phyloP scores from a whole-genome alignment of 2,113 vertebrate genomes.

The Nesogale talazaci region DNA sequence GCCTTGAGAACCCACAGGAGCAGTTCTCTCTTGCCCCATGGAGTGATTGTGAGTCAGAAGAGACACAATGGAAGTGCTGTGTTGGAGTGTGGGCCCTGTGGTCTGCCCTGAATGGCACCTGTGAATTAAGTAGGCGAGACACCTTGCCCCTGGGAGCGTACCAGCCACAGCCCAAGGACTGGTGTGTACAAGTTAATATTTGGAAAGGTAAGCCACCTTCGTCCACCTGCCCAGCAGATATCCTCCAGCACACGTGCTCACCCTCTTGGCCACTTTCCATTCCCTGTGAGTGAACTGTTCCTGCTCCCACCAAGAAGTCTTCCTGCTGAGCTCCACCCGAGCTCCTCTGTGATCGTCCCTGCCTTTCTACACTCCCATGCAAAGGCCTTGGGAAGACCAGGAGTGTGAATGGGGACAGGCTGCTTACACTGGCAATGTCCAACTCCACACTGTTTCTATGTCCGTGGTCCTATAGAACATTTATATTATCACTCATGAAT shows the following conservation, averaged over 20 bases:
- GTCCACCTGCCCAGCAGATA: neutral
- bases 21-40: too few species aligned
- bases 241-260: accelerated
- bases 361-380: neutral
- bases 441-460: too few species aligned
- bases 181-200: neutral
- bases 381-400: too few species aligned
- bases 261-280: neutral
- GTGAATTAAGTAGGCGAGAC: neutral
- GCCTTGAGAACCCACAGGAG: too few species aligned
- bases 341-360: neutral
- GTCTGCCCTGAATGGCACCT: neutral
- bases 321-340: neutral
- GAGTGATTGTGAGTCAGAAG: too few species aligned
- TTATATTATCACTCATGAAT: too few species aligned
- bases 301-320: neutral
- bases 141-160: neutral
- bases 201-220: neutral
- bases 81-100: too few species aligned
- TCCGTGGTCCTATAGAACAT: too few species aligned
- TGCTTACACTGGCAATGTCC: too few species aligned
- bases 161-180: too few species aligned
- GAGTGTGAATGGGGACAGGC: too few species aligned
- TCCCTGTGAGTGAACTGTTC: neutral
- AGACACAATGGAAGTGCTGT: too few species aligned